A percentile compares a stretch with the other conserved stretches of the same genome.
These are phyloP conservation scores for Triplophysa bombifrons DNA, from an alignment of 2,797 vertebrate species.

Conservation along the genomic window DNA sequence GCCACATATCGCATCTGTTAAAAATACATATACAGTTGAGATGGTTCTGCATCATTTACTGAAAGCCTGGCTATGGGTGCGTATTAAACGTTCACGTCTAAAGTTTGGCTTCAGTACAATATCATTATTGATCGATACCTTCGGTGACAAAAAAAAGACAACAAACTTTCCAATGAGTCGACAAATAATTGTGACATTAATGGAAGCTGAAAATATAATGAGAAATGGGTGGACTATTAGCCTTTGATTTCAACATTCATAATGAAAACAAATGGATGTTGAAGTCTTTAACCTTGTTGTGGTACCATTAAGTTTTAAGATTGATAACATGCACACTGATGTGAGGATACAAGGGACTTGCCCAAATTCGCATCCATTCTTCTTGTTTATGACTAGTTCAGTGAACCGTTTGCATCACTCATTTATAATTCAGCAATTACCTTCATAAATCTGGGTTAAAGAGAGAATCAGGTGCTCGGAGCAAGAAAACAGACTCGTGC, in stretches of 20 bases:
- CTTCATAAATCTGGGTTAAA: conserved; percentile 48
- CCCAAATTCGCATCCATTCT: conserved; percentile 23
- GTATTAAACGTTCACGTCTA: neutral
- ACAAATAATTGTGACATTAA: conserved; percentile 21
- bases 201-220: neutral
- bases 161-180: neutral
- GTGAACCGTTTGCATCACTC: conserved; percentile 9
- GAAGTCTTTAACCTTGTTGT: conserved; percentile 41
- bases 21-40: neutral
- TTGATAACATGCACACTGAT: conserved; percentile 26
- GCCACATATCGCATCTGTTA: neutral
- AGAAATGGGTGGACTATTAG: conserved; percentile 6
- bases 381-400: conserved; percentile 33
- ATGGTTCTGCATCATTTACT: neutral
- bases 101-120: neutral
- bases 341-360: conserved; percentile 16
- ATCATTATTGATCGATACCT: neutral
- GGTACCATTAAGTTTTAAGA: conserved; percentile 35
- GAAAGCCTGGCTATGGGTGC: neutral
- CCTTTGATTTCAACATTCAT: conserved; percentile 26
- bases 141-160: neutral
- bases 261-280: conserved; percentile 38
- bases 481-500: neutral
- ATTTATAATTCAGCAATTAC: conserved; percentile 49
- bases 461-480: conserved; percentile 29